Conservation (phyloP, 2,888 invertebrate species). For the Neoaliturus tenellus region DNA sequence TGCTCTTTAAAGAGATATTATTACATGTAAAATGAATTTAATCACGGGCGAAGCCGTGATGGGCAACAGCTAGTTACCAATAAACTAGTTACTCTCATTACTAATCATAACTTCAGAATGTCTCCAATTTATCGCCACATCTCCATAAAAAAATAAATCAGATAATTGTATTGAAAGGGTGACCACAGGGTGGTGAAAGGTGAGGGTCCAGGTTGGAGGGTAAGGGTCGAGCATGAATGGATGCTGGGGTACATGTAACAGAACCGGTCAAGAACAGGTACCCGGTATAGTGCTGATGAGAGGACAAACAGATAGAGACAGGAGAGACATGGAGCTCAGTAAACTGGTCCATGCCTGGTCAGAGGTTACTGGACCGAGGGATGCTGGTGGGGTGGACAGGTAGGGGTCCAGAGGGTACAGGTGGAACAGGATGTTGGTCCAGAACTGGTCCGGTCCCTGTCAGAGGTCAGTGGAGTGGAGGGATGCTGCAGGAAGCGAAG, state of each 20-base stretch:
- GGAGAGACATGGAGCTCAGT: not conserved
- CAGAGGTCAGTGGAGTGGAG: not conserved
- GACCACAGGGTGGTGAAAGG: not conserved
- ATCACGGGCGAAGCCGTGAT: too few relatives aligned
- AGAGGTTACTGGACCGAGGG: not conserved
- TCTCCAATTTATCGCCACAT: too few relatives aligned
- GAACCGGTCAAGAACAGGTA: not conserved
- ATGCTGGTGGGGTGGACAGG: conserved; percentile 1
- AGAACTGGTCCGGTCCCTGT: not conserved
- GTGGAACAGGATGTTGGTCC: conserved; percentile 1
- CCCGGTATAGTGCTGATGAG: not conserved
- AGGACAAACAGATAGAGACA: not conserved
- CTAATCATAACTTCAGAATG: too few relatives aligned
- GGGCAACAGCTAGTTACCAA: too few relatives aligned
- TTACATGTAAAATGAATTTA: too few relatives aligned
- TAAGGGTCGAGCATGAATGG: not conserved
- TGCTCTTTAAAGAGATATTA: too few relatives aligned
- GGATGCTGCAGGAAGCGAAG: not conserved
- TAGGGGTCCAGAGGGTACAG: not conserved
- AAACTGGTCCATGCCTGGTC: not conserved
- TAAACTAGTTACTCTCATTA: too few relatives aligned
- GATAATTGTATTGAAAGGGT: too few relatives aligned
- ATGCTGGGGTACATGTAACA: not conserved
- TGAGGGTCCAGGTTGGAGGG: not conserved
- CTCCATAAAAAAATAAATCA: too few relatives aligned